Evolutionary conservation across 2,113 vertebrate genomes (phyloP).

Genomic region (Fulica atra): DNA sequence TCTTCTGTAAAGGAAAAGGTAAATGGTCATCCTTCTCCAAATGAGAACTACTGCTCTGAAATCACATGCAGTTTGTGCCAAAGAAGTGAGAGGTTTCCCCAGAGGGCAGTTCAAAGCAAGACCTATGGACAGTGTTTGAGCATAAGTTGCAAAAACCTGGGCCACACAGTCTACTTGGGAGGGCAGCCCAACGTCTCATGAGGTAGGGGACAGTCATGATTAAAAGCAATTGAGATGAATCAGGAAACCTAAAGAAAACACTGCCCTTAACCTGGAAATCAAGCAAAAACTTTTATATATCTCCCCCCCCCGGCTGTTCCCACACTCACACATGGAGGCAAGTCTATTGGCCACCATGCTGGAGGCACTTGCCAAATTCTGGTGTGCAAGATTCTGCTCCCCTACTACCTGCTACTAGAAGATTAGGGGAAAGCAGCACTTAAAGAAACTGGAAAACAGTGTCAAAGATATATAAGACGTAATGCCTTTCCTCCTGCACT

Average conservation of each 20-base stretch:
- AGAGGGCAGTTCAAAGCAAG: neutral
- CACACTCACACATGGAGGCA: fast-evolving
- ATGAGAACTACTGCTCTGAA: neutral
- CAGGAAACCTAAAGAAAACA: neutral
- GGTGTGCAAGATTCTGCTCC: neutral
- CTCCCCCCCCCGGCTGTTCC: neutral
- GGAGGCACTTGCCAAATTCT: neutral
- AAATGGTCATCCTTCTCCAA: neutral
- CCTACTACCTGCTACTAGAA: neutral
- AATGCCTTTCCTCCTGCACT: neutral
- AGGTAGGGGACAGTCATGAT: neutral
- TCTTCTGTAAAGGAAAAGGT: neutral
- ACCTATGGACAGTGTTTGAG: neutral
- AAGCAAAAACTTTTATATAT: fast-evolving
- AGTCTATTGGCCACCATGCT: neutral
- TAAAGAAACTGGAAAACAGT: neutral
- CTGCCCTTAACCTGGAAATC: neutral
- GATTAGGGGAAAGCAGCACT: neutral
- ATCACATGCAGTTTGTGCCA: neutral
- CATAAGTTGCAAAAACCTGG: fast-evolving
- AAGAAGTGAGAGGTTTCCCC: neutral
- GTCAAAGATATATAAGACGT: neutral
- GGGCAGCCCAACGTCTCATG: neutral
- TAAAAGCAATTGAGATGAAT: too few species aligned
- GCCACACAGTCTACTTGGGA: neutral